Percentiles rank a stretch among this genome's conserved stretches.
These are phyloP conservation scores for Myotis davidii DNA, from an alignment of 2,113 vertebrate genomes.

Conservation along the genomic window DNA sequence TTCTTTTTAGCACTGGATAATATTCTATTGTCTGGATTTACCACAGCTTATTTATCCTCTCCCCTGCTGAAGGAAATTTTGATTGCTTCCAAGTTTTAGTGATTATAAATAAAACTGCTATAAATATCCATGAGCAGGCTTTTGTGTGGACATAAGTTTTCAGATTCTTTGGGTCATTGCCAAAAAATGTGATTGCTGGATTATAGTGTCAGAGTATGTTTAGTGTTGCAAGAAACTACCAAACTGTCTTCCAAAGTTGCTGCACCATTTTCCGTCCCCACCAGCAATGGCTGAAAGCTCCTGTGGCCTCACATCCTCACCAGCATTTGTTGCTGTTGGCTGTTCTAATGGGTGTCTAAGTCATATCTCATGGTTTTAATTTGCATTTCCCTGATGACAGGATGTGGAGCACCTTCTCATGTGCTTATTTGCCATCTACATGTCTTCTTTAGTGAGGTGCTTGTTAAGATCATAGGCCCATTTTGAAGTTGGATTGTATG, in stretches of 20 bases:
- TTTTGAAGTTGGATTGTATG: neutral
- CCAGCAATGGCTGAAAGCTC: neutral
- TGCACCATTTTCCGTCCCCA: neutral
- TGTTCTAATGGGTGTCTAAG: too few species aligned
- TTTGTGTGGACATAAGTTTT: slow-evolving; percentile 5
- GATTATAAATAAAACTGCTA: neutral
- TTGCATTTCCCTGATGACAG: neutral
- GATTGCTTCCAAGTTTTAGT: neutral
- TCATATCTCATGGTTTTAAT: neutral
- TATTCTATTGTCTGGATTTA: too few species aligned
- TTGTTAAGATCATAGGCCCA: neutral
- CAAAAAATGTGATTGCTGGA: neutral
- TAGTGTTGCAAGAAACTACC: neutral
- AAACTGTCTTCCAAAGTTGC: neutral
- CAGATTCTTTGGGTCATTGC: neutral
- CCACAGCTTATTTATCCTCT: neutral
- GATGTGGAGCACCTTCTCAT: neutral
- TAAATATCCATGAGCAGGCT: neutral
- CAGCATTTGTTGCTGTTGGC: neutral
- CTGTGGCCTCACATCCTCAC: neutral
- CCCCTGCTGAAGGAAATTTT: neutral
- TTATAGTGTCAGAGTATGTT: neutral
- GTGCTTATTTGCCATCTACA: neutral
- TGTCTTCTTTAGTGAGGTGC: neutral
- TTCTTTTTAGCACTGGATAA: neutral